phyloP scores from a whole-genome alignment of 2,888 invertebrate genomes.

The Cerastis leucographa region DNA sequence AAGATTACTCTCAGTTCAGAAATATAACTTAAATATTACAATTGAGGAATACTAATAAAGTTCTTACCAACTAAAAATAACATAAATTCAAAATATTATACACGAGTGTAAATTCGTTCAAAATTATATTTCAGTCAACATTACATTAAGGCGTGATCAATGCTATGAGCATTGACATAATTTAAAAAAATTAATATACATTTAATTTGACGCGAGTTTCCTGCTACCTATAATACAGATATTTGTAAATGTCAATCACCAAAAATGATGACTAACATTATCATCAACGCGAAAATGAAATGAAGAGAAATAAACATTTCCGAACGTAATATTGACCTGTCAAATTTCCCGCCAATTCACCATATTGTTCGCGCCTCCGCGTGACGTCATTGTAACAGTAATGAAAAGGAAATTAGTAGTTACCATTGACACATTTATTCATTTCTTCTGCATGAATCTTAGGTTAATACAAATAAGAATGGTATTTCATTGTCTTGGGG shows the following conservation, averaged over 20 bases:
- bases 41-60: slow-evolving; percentile 4
- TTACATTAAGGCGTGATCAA: slow-evolving; percentile 46
- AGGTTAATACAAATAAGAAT: slow-evolving; percentile 55
- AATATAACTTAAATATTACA: slow-evolving; percentile 1
- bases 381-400: slow-evolving; percentile 85
- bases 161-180: slow-evolving; percentile 53
- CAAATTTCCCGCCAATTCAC: slow-evolving; percentile 83
- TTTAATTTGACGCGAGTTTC: slow-evolving; percentile 63
- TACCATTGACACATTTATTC: slow-evolving; percentile 72
- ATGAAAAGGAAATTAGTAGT: slow-evolving; percentile 88
- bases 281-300: slow-evolving; percentile 46
- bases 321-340: slow-evolving; percentile 79
- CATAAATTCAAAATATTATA: slow-evolving; percentile 20
- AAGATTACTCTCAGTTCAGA: not conserved
- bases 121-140: slow-evolving; percentile 58
- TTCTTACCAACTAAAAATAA: not conserved
- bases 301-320: slow-evolving; percentile 70
- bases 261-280: slow-evolving; percentile 55
- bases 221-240: slow-evolving; percentile 51
- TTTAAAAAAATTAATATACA: slow-evolving; percentile 54
- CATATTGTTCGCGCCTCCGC: slow-evolving; percentile 83
- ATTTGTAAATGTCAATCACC: slow-evolving; percentile 60
- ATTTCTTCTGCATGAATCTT: slow-evolving; percentile 56
- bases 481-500: slow-evolving; percentile 56
- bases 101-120: slow-evolving; percentile 14